Evolutionary conservation across 2,113 vertebrate genomes (phyloP).

Genomic region (Ovis aries): DNA sequence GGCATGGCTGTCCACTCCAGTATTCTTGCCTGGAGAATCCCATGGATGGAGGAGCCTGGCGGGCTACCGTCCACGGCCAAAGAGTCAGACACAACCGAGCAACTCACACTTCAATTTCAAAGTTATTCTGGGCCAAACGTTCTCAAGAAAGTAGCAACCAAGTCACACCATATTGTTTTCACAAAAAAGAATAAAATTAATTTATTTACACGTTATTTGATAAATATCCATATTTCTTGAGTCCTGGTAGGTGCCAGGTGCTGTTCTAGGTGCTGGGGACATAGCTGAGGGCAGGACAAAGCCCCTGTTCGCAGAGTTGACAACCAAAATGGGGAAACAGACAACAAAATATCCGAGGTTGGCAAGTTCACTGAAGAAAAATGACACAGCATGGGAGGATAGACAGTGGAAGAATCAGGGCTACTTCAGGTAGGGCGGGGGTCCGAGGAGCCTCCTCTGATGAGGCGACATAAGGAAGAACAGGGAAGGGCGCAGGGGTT

Average conservation of each 20-base stretch:
- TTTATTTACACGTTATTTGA: neutral
- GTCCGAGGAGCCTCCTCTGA: neutral
- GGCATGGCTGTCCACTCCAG: neutral
- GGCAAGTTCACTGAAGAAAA: neutral
- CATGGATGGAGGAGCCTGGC: neutral
- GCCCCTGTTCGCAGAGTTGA: neutral
- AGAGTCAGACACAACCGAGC: neutral
- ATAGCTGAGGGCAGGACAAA: neutral
- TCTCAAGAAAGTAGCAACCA: neutral
- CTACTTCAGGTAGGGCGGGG: neutral
- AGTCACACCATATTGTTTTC: neutral
- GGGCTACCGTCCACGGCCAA: accelerated
- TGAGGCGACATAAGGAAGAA: neutral
- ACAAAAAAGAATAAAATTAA: neutral
- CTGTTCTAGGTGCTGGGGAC: neutral
- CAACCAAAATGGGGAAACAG: neutral
- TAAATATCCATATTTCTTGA: neutral
- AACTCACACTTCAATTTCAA: neutral
- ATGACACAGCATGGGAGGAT: neutral
- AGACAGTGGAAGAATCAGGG: too few species aligned
- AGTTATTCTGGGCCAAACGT: neutral
- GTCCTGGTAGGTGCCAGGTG: too few species aligned
- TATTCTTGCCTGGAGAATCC: neutral
- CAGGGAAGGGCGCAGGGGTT: too few species aligned
- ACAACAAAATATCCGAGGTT: neutral